A percentile compares a stretch with the other conserved stretches of the same genome.
Evolutionary conservation across 2,888 invertebrate species (phyloP).

Genomic region (Leistus spinibarbis): DNA sequence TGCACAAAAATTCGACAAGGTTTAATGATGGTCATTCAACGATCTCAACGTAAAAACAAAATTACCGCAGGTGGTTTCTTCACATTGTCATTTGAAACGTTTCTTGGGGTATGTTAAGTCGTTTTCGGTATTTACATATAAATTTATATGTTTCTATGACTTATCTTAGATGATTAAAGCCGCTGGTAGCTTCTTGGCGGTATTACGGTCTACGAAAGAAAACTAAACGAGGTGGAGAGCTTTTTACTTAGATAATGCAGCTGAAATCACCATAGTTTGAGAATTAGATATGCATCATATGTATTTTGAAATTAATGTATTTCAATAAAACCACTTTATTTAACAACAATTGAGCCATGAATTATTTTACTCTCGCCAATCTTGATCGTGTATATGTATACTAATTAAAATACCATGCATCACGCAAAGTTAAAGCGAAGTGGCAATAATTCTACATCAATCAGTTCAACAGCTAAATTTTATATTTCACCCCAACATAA

Average conservation of each 20-base stretch:
- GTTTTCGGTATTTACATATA: not conserved
- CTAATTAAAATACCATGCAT: too few relatives aligned
- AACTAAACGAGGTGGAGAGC: too few relatives aligned
- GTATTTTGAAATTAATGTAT: too few relatives aligned
- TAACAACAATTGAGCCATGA: not conserved
- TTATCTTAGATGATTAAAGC: conserved; percentile 26
- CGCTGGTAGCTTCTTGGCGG: conserved; percentile 22
- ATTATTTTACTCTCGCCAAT: not conserved
- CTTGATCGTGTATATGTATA: too few relatives aligned
- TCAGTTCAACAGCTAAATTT: too few relatives aligned
- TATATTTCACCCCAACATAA: too few relatives aligned
- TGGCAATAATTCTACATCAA: too few relatives aligned
- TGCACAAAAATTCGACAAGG: conserved; percentile 16
- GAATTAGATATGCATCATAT: too few relatives aligned
- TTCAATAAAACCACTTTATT: too few relatives aligned
- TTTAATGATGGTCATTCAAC: conserved; percentile 11
- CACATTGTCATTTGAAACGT: conserved; percentile 22
- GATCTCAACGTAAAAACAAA: not conserved
- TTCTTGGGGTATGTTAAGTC: conserved; percentile 16
- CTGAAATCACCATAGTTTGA: too few relatives aligned
- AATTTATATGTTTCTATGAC: not conserved
- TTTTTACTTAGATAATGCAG: too few relatives aligned
- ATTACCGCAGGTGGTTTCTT: conserved; percentile 27
- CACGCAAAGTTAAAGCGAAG: too few relatives aligned
- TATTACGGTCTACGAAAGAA: conserved; percentile 26